phyloP scores from a whole-genome alignment of 2,888 invertebrate species.

The Ophion costatus region DNA sequence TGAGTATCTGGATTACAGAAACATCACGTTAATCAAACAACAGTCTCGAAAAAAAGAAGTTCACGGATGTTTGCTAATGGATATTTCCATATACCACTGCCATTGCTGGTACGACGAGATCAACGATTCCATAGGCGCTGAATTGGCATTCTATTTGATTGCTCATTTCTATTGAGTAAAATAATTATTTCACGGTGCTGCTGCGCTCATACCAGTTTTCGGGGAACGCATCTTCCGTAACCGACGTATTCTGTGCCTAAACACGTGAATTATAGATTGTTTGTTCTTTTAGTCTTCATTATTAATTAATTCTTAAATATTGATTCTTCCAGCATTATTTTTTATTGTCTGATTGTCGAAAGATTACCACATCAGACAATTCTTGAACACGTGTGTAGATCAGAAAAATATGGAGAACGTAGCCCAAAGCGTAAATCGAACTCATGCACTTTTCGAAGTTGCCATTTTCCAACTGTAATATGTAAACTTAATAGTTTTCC shows the following conservation, averaged over 20 bases:
- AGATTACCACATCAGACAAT: conserved; percentile 72
- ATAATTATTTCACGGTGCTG: conserved; percentile 42
- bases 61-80: neutral
- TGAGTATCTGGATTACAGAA: conserved; percentile 68
- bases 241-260: conserved; percentile 65
- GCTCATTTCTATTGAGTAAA: conserved; percentile 59
- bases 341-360: neutral
- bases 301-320: too few species aligned
- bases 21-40: conserved; percentile 14
- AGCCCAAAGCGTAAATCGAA: conserved; percentile 57
- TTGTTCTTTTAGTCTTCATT: neutral
- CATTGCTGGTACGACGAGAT: conserved; percentile 71
- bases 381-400: conserved; percentile 71
- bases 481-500: neutral
- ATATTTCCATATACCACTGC: conserved; percentile 64
- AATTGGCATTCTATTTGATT: conserved; percentile 68
- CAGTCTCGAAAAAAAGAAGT: neutral
- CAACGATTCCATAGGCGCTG: conserved; percentile 60
- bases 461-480: conserved; percentile 12
- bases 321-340: neutral
- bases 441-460: conserved; percentile 52
- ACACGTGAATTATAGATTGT: neutral
- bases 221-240: conserved; percentile 69
- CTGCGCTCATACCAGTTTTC: conserved; percentile 67
- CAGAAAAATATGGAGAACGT: conserved; percentile 70